phyloP scores from a whole-genome alignment of 2,888 invertebrate species.

The Chrysopilus asiliformis region DNA sequence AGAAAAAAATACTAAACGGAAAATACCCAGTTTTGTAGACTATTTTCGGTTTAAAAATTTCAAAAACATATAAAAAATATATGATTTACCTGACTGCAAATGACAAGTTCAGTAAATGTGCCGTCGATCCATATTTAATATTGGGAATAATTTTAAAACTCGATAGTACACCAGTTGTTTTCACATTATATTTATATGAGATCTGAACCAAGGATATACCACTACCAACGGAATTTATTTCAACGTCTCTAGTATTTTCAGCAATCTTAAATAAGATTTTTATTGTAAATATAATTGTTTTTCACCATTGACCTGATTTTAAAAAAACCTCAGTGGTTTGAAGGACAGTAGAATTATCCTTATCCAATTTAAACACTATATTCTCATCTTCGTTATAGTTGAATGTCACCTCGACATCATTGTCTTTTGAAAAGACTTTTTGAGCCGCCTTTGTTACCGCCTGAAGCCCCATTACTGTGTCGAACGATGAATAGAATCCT shows the following conservation, averaged over 20 bases:
- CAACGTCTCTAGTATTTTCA: constrained; percentile 41
- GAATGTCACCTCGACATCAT: constrained; percentile 38
- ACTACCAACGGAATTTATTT: constrained; percentile 57
- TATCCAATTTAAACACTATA: constrained; percentile 46
- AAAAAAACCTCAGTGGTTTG: constrained; percentile 61
- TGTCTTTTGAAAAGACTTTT: constrained; percentile 36
- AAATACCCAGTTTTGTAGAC: too few relatives aligned
- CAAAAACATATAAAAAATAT: too few relatives aligned
- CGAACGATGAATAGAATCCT: constrained; percentile 65
- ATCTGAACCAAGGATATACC: constrained; percentile 66
- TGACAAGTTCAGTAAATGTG: constrained; percentile 68
- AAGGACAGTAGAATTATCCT: constrained; percentile 61
- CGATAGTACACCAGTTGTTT: constrained; percentile 78
- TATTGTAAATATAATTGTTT: background rate
- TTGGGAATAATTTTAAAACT: constrained; percentile 75
- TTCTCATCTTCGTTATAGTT: constrained; percentile 14
- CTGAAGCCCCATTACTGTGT: constrained; percentile 61
- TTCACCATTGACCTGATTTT: constrained; percentile 16
- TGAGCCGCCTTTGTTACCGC: constrained; percentile 38
- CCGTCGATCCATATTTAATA: constrained; percentile 72
- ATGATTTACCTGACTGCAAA: constrained; percentile 69
- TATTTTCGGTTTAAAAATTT: too few relatives aligned
- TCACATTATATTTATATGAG: constrained; percentile 60
- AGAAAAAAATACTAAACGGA: too few relatives aligned
- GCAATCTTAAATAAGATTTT: constrained; percentile 6